Evolutionary conservation across 2,888 invertebrate genomes (phyloP), one percentile per base, ranked within the genome.

Genomic region (Leptinotarsa tumamoca): DNA sequence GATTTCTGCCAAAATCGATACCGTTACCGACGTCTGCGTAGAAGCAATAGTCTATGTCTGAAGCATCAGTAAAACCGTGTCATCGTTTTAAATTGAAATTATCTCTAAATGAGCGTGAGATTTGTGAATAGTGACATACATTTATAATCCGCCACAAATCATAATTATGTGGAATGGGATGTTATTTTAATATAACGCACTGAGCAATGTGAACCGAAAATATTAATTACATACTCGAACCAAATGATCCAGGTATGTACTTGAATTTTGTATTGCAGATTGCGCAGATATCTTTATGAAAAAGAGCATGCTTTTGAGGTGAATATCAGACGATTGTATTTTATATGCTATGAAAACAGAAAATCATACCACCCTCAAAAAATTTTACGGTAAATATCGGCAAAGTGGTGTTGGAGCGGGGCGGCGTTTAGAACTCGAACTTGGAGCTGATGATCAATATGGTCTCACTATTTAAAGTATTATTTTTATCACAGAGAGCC

Each of bases 181-280:
- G 54, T 54, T 54, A 18, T 18, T 13, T 18, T 7, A 54, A 18
- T 4, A 54, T 7, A 54, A 54, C 18, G 18, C 5, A 54, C 18
- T 54, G 13, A 54, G 18, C 54, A 54, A 54, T 54, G 54, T 54
- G 13, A 54, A 54, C 18, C 18, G 18, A 54, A 18, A 13, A 54
- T 18, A 18, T 18, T 18, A 54, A 54, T 54, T 18, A 18, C 54
- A 54, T 18, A 3, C 18, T 54, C 54, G 54, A 54, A 68, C 68
- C 68, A 68, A 68, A 68, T 68, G 68, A 68, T 68, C 27, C 68
- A 68, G 68, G 68, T 68, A 68, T 4, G 52, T 27, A 67, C 13
- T 43, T 43, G 43, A 43, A 18, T 54, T 18, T 54, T 18, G 3
- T 18, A 54, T n/a, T 13, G 7, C 54, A 10, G 7, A 33, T 33